Percentiles rank a stretch among this genome's conserved stretches.
Conservation (phyloP, 2,797 vertebrate genomes). For the Coccyzus lansbergi region DNA sequence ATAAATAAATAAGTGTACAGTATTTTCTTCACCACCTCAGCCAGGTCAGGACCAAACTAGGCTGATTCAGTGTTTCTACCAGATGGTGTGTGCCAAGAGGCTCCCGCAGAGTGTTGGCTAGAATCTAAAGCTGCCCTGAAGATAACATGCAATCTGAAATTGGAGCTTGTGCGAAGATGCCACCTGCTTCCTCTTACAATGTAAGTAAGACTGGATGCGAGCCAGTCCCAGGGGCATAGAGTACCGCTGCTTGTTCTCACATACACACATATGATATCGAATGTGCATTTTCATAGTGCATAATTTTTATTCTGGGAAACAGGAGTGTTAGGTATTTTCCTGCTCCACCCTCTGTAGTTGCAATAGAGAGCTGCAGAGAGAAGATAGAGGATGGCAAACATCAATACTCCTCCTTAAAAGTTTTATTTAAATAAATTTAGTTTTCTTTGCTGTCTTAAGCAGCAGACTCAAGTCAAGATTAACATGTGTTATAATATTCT, state of each 20-base stretch:
- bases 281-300: not conserved
- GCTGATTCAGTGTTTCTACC: not conserved
- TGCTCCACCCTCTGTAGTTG: not conserved
- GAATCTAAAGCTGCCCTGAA: constrained; percentile 22
- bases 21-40: not conserved
- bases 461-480: not conserved
- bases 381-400: not conserved
- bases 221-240: constrained; percentile 23
- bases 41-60: not conserved
- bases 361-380: not conserved
- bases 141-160: constrained; percentile 21
- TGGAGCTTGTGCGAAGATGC: not conserved
- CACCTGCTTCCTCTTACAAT: constrained; percentile 41
- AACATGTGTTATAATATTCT: not conserved
- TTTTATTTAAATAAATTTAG: not conserved
- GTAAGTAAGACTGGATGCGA: not conserved
- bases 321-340: not conserved
- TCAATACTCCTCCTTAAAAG: not conserved
- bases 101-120: not conserved
- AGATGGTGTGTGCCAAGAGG: constrained; percentile 5
- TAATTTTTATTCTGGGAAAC: not conserved
- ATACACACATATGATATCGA: not conserved
- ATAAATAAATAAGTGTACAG: too few species aligned
- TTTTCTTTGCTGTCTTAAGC: not conserved
- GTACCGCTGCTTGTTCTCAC: constrained; percentile 38